These are phyloP conservation scores for Diabrotica balteata DNA, from an alignment of 2,888 invertebrate species.

Conservation along the genomic window DNA sequence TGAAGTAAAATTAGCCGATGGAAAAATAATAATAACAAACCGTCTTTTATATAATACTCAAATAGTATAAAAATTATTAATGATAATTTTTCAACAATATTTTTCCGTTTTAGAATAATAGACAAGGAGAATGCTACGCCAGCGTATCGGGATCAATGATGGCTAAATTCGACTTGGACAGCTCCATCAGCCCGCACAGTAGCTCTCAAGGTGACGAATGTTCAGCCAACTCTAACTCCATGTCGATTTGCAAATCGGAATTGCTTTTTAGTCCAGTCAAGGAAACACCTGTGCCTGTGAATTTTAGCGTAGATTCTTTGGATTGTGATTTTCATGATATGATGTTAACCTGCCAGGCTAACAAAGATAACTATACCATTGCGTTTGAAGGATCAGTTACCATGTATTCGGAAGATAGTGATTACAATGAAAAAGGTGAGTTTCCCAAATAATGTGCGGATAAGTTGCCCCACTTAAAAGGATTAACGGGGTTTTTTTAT, in stretches of 20 bases:
- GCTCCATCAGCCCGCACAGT: slow-evolving; percentile 77
- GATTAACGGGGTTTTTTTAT: no score
- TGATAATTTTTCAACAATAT: no score
- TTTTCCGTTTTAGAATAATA: slow-evolving; percentile 67
- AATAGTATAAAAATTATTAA: no score
- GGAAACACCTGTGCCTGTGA: slow-evolving; percentile 76
- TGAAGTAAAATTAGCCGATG: no score
- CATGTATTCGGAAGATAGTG: slow-evolving; percentile 85
- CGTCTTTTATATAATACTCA: no score
- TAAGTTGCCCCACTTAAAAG: no score
- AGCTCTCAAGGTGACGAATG: slow-evolving; percentile 80
- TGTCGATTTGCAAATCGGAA: slow-evolving; percentile 92
- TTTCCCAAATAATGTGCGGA: not conserved
- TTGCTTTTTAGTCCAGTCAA: slow-evolving; percentile 89
- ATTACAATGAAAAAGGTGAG: slow-evolving; percentile 66
- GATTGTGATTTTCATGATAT: slow-evolving; percentile 88
- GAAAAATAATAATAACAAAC: no score
- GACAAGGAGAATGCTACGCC: slow-evolving; percentile 83
- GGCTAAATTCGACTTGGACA: slow-evolving; percentile 81
- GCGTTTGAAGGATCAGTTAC: slow-evolving; percentile 90
- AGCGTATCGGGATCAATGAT: slow-evolving; percentile 83
- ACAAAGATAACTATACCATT: slow-evolving; percentile 94
- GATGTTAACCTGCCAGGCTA: slow-evolving; percentile 88
- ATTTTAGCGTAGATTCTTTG: slow-evolving; percentile 89
- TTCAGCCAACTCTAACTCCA: slow-evolving; percentile 77